Evolutionary conservation across 2,797 vertebrate species (phyloP).

Genomic region (Siniperca obscura): DNA sequence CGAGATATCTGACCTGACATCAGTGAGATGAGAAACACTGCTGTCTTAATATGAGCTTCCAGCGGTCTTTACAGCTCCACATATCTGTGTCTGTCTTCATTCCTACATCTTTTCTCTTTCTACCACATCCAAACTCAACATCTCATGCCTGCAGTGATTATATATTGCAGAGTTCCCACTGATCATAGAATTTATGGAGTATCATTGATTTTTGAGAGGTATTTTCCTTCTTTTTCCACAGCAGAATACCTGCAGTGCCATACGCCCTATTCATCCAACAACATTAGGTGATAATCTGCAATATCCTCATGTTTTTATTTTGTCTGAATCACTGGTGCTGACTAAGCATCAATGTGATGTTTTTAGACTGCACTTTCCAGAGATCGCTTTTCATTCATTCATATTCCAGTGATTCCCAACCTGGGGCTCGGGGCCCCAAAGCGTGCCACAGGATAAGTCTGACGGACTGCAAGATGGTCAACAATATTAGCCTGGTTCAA

Average conservation of each 20-base stretch:
- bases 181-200: neutral
- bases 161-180: neutral
- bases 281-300: neutral
- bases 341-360: neutral
- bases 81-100: constrained; percentile 64
- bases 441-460: neutral
- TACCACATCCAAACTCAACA: constrained; percentile 2
- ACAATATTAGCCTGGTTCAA: neutral
- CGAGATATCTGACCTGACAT: constrained; percentile 26
- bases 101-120: constrained; percentile 47
- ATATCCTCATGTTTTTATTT: neutral
- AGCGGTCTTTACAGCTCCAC: constrained; percentile 13
- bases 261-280: neutral
- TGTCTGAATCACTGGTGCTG: neutral
- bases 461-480: neutral
- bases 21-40: constrained; percentile 45
- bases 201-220: neutral
- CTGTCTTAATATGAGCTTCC: constrained; percentile 47
- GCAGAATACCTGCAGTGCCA: neutral
- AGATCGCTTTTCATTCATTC: neutral
- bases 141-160: neutral
- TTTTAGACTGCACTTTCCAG: neutral
- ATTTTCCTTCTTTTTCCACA: neutral
- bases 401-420: neutral
- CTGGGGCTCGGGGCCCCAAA: neutral